These are phyloP conservation scores for Myotis davidii DNA, from an alignment of 2,113 vertebrate genomes.

Conservation along the genomic window DNA sequence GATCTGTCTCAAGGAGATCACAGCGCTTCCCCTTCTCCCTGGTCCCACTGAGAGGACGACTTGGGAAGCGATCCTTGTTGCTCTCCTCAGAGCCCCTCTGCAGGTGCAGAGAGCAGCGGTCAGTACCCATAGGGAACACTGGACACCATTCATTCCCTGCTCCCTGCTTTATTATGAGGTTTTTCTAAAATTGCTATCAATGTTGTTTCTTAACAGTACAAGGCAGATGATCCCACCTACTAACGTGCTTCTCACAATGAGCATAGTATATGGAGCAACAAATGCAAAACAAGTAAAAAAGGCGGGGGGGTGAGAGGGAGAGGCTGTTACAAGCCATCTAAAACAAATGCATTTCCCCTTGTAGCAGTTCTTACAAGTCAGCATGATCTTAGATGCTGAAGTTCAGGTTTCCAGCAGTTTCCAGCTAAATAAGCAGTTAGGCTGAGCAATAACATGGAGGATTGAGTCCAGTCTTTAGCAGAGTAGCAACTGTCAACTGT, in stretches of 20 bases:
- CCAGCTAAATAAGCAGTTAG: background rate
- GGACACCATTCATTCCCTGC: background rate
- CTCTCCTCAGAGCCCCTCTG: fast-evolving
- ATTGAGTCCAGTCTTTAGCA: background rate
- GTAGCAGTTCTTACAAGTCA: background rate
- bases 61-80: background rate
- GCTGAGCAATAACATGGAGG: background rate
- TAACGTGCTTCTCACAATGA: background rate
- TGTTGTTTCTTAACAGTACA: background rate
- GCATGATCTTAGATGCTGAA: background rate
- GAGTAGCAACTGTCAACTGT: background rate
- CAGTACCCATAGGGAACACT: background rate
- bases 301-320: background rate
- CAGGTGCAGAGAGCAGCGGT: background rate
- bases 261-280: background rate
- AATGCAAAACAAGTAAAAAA: background rate
- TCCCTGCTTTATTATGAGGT: background rate
- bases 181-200: background rate
- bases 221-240: background rate
- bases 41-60: too few species aligned
- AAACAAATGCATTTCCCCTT: background rate
- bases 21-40: background rate
- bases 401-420: background rate
- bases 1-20: background rate
- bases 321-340: fast-evolving